Percentiles rank a stretch among this genome's conserved stretches.
phyloP scores from a whole-genome alignment of 2,797 vertebrate species.

The Microcaecilia unicolor region DNA sequence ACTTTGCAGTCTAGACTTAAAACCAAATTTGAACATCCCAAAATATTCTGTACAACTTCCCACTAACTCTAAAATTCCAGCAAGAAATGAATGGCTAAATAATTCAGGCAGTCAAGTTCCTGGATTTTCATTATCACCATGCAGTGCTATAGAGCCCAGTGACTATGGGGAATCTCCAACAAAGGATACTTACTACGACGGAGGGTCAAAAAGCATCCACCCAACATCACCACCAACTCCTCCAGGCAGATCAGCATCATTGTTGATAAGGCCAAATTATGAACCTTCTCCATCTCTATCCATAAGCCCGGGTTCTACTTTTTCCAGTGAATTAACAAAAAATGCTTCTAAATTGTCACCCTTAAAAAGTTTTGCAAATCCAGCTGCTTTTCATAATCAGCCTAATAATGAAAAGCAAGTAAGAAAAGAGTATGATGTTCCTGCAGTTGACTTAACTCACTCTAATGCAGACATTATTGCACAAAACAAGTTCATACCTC shows the following conservation, averaged over 20 bases:
- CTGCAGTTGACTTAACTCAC: constrained; percentile 55
- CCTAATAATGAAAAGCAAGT: constrained; percentile 54
- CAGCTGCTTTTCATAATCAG: constrained; percentile 46
- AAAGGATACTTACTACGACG: constrained; percentile 62
- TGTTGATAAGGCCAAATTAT: constrained; percentile 70
- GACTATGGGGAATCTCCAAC: constrained; percentile 59
- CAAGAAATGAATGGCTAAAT: constrained; percentile 42
- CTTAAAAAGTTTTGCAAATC: constrained; percentile 46
- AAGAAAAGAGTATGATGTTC: constrained; percentile 54
- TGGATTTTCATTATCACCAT: constrained; percentile 48
- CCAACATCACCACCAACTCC: constrained; percentile 69
- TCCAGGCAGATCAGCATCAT: constrained; percentile 73
- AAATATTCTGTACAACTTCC: constrained; percentile 21
- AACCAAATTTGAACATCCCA: constrained; percentile 33
- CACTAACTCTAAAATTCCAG: constrained; percentile 33
- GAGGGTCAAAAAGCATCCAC: constrained; percentile 46
- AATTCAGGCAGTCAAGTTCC: constrained; percentile 37
- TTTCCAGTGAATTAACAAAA: constrained; percentile 42
- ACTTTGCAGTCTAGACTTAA: constrained; percentile 46
- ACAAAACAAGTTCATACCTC: constrained; percentile 35
- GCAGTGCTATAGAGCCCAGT: constrained; percentile 42
- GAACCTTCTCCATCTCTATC: constrained; percentile 48
- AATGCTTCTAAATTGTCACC: constrained; percentile 16
- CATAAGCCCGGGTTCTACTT: constrained; percentile 44
- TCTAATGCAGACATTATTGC: constrained; percentile 38